A percentile compares a stretch with the other conserved stretches of the same genome.
These are phyloP conservation scores for Oophaga pumilio DNA, from an alignment of 2,113 vertebrate genomes.

Conservation along the genomic window DNA sequence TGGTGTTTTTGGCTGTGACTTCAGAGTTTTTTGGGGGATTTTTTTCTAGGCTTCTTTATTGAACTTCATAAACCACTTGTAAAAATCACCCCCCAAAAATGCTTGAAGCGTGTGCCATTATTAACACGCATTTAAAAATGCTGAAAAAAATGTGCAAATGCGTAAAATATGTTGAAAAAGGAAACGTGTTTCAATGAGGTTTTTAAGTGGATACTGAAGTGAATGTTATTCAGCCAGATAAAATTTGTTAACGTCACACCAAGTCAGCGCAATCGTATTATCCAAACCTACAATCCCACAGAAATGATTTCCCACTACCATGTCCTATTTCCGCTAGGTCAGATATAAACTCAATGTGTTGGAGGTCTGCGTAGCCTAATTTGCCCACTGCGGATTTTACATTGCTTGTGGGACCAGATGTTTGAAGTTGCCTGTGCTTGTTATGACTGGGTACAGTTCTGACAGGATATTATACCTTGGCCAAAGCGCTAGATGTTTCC, in stretches of 20 bases:
- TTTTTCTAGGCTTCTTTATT: too few species aligned
- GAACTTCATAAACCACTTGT: too few species aligned
- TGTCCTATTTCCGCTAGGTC: conserved; percentile 14
- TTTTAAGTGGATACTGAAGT: background rate
- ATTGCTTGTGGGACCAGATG: conserved; percentile 29
- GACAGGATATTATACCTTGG: conserved; percentile 36
- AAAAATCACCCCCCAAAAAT: too few species aligned
- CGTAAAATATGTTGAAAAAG: background rate
- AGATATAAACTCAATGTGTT: conserved; percentile 12
- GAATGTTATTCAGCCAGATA: background rate
- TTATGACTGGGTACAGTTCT: conserved; percentile 31
- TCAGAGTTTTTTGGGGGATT: too few species aligned
- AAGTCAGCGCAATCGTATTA: conserved; percentile 10
- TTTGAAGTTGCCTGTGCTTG: conserved; percentile 26
- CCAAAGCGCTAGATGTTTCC: conserved; percentile 24
- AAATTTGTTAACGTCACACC: conserved; percentile 24
- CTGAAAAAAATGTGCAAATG: too few species aligned
- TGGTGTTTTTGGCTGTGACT: too few species aligned
- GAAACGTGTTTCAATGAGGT: background rate
- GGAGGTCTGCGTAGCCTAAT: conserved; percentile 30
- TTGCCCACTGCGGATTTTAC: conserved; percentile 25
- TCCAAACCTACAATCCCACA: conserved; percentile 41
- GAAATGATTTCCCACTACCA: conserved; percentile 32
- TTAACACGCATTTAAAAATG: too few species aligned
- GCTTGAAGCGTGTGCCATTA: too few species aligned